Percentiles rank a stretch among this genome's conserved stretches.
phyloP scores from a whole-genome alignment of 2,888 invertebrate genomes.

The Pemphredon lugubris region DNA sequence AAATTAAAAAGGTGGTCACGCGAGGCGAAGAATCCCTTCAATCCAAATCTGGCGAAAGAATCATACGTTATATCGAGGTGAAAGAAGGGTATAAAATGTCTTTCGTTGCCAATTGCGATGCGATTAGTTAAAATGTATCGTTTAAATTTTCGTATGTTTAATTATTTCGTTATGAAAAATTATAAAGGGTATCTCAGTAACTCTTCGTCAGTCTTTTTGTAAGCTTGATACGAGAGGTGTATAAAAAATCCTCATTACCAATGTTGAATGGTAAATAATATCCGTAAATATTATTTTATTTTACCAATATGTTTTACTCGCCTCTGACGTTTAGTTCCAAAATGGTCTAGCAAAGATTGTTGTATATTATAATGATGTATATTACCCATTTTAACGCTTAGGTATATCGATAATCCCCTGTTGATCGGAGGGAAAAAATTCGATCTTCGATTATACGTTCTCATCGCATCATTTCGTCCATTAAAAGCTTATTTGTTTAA shows the following conservation, averaged over 20 bases:
- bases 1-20: constrained; percentile 95
- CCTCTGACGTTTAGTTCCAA: background rate
- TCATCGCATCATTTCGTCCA: constrained; percentile 96
- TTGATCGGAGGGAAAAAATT: constrained; percentile 98
- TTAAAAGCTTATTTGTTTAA: constrained; percentile 96
- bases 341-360: background rate
- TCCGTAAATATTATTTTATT: too few species aligned
- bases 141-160: too few species aligned
- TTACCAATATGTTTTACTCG: background rate
- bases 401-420: constrained; percentile 96
- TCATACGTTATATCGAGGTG: constrained; percentile 97
- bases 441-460: constrained; percentile 94
- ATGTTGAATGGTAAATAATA: too few species aligned
- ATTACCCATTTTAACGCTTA: constrained; percentile 45
- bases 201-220: too few species aligned
- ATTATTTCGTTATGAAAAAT: too few species aligned
- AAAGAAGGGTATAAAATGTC: too few species aligned
- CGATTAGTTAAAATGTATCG: too few species aligned
- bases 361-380: background rate
- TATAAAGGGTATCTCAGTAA: too few species aligned
- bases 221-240: too few species aligned
- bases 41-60: constrained; percentile 92
- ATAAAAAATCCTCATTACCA: too few species aligned
- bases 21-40: constrained; percentile 92
- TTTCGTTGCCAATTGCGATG: too few species aligned